phyloP scores from a whole-genome alignment of 2,888 invertebrate species.

The Dendrolimus houi region DNA sequence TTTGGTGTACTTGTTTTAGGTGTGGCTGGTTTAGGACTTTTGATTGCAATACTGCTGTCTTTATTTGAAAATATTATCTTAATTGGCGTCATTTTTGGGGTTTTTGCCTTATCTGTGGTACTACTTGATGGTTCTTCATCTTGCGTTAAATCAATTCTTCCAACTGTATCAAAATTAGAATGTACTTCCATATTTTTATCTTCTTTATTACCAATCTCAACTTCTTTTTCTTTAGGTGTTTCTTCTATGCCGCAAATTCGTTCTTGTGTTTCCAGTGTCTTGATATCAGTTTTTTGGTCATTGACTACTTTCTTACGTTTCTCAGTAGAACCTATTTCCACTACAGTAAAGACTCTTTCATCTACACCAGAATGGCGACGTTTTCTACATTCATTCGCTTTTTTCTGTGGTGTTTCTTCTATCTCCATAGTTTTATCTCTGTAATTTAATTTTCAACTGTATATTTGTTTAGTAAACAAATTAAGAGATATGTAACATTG shows the following conservation, averaged over 20 bases:
- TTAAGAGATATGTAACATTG: too few species aligned
- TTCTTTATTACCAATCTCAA: slow-evolving; percentile 7
- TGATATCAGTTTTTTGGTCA: slow-evolving; percentile 14
- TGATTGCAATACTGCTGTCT: slow-evolving; percentile 20
- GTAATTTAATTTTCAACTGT: slow-evolving; percentile 8
- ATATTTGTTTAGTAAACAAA: too few species aligned
- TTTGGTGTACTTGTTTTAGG: slow-evolving; percentile 8
- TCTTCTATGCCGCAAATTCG: slow-evolving; percentile 19
- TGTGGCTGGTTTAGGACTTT: slow-evolving; percentile 19
- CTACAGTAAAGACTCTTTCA: slow-evolving; percentile 41
- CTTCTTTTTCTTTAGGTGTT: slow-evolving; percentile 7
- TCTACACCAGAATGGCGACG: slow-evolving; percentile 52
- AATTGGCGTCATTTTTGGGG: slow-evolving; percentile 27
- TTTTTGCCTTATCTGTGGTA: slow-evolving; percentile 16
- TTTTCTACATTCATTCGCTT: slow-evolving; percentile 34
- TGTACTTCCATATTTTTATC: background rate
- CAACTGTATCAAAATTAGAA: background rate
- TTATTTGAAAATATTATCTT: slow-evolving; percentile 33
- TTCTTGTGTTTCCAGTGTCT: slow-evolving; percentile 14
- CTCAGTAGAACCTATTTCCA: slow-evolving; percentile 27
- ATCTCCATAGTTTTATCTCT: slow-evolving; percentile 33
- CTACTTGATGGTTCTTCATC: slow-evolving; percentile 21
- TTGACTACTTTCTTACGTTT: slow-evolving; percentile 32
- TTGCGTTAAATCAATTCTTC: slow-evolving; percentile 9
- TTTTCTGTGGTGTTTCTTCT: slow-evolving; percentile 16